These are phyloP conservation scores for Notolabrus celidotus DNA, from an alignment of 2,797 vertebrate genomes.

Conservation along the genomic window DNA sequence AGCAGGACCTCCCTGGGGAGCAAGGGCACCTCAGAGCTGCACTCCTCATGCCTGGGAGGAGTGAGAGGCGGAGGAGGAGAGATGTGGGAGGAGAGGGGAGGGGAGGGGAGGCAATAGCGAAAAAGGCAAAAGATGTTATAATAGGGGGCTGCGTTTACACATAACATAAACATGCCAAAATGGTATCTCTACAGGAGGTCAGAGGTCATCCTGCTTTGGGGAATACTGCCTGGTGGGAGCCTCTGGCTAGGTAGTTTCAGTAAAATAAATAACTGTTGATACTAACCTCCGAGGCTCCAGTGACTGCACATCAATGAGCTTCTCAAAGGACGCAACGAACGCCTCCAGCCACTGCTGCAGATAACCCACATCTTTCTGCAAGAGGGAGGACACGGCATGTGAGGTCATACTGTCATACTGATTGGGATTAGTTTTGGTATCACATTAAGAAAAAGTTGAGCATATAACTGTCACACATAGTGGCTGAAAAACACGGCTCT, in stretches of 20 bases:
- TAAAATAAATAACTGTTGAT: constrained; percentile 20
- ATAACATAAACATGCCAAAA: constrained; percentile 53
- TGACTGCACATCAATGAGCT: constrained; percentile 89
- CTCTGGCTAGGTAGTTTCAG: constrained; percentile 7
- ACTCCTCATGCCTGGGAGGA: constrained; percentile 88
- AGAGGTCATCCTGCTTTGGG: constrained; percentile 30
- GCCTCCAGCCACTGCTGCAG: constrained; percentile 95
- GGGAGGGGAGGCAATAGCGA: constrained; percentile 6
- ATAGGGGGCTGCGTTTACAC: constrained; percentile 28
- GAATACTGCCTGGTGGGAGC: constrained; percentile 22
- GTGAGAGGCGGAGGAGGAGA: constrained; percentile 3
- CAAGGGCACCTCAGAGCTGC: constrained; percentile 88
- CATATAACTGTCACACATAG: constrained; percentile 18
- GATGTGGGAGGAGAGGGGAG: constrained; percentile 71
- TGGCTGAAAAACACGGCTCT: constrained; percentile 21
- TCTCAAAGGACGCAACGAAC: constrained; percentile 92
- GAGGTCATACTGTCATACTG: neutral
- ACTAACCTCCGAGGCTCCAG: constrained; percentile 92
- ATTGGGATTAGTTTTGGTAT: neutral
- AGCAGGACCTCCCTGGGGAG: constrained; percentile 89
- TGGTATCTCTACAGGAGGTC: constrained; percentile 24
- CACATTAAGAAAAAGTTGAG: neutral
- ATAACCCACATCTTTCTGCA: constrained; percentile 93
- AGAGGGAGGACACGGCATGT: constrained; percentile 24
- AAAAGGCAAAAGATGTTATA: constrained; percentile 9